Conservation (phyloP, 1,140 invertebrate genomes). For the Drosophila lini region DNA sequence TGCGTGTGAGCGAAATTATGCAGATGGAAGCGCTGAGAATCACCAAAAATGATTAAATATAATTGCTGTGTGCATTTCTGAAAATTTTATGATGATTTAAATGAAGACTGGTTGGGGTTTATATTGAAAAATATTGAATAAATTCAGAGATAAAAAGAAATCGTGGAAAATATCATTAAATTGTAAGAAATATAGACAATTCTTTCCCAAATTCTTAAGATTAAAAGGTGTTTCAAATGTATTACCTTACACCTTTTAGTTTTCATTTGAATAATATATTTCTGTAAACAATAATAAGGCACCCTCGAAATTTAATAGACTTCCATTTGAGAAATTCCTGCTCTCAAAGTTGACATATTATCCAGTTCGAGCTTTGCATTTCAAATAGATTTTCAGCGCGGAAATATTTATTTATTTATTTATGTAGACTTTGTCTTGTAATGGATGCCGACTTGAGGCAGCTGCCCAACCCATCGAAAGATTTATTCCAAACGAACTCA, state of each 20-base stretch:
- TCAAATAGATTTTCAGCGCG: slow-evolving; percentile 37
- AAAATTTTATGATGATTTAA: not conserved
- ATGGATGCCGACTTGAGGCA: slow-evolving; percentile 22
- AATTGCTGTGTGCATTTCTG: slow-evolving; percentile 12
- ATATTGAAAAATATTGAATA: slow-evolving; percentile 1
- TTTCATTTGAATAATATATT: slow-evolving; percentile 1
- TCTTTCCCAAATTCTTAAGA: not conserved
- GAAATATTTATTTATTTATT: slow-evolving; percentile 42
- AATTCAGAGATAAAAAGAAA: not conserved
- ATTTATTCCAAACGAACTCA: slow-evolving; percentile 20
- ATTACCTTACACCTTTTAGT: not conserved
- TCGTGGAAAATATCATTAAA: not conserved
- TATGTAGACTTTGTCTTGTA: slow-evolving; percentile 6
- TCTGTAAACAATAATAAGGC: not conserved
- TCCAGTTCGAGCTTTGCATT: slow-evolving; percentile 29
- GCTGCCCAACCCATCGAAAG: slow-evolving; percentile 30
- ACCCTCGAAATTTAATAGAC: slow-evolving; percentile 11
- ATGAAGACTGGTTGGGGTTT: not conserved
- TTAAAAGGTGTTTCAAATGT: not conserved
- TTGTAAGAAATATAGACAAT: not conserved
- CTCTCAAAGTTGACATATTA: slow-evolving; percentile 19
- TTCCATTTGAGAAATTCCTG: slow-evolving; percentile 26
- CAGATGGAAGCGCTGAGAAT: slow-evolving; percentile 10
- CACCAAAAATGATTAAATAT: slow-evolving; percentile 12
- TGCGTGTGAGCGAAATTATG: slow-evolving; percentile 40